phyloP scores from a whole-genome alignment of 2,113 vertebrate genomes.

The Myrmecobius fasciatus region DNA sequence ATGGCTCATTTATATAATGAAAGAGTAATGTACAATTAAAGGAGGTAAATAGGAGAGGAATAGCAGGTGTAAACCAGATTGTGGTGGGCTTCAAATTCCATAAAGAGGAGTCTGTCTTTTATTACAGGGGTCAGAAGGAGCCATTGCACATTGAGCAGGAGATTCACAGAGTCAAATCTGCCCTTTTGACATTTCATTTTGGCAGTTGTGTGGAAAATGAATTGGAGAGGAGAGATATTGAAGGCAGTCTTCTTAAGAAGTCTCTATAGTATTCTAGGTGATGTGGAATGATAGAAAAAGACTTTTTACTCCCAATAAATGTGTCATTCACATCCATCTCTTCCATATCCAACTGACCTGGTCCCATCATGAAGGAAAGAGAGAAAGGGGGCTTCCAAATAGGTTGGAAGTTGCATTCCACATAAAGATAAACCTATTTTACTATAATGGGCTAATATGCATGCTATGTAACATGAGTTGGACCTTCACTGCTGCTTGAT shows the following conservation, averaged over 20 bases:
- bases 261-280: neutral
- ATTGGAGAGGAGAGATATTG: neutral
- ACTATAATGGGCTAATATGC: neutral
- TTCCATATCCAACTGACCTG: neutral
- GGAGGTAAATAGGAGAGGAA: neutral
- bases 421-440: neutral
- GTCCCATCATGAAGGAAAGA: neutral
- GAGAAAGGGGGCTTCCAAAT: neutral
- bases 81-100: neutral
- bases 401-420: neutral
- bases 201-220: neutral
- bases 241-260: neutral
- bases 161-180: neutral
- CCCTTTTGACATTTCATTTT: neutral
- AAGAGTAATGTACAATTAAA: neutral
- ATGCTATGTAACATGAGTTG: neutral
- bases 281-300: neutral
- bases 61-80: neutral
- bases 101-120: neutral
- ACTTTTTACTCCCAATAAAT: neutral
- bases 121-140: neutral
- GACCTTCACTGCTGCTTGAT: neutral
- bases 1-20: neutral
- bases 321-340: neutral
- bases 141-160: neutral